Evolutionary conservation across 1,140 invertebrate species (phyloP).

Genomic region (Drosophila lini): DNA sequence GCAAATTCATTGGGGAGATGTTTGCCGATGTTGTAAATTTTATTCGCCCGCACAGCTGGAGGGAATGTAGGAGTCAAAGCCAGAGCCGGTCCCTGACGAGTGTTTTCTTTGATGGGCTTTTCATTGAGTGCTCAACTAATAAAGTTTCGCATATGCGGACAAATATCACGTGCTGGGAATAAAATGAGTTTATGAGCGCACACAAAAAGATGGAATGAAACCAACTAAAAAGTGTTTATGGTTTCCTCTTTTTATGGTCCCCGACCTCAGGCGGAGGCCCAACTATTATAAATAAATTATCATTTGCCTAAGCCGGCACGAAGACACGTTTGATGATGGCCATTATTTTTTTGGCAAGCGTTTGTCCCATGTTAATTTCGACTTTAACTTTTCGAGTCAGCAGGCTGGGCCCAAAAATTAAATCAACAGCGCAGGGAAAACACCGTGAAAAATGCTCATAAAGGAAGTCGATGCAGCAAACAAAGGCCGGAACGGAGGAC

Average conservation of each 20-base stretch:
- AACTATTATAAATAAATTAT: conserved; percentile 73
- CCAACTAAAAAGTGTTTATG: conserved; percentile 63
- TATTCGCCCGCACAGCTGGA: conserved; percentile 38
- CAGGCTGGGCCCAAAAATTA: conserved; percentile 44
- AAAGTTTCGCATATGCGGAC: conserved; percentile 54
- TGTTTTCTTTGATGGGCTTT: conserved; percentile 53
- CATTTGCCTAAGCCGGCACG: conserved; percentile 47
- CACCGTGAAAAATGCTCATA: conserved; percentile 33
- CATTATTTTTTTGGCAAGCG: conserved; percentile 30
- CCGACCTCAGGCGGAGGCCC: conserved; percentile 6
- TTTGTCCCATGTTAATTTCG: conserved; percentile 36
- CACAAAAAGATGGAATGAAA: conserved; percentile 42
- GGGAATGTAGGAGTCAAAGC: background rate
- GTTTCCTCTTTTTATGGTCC: conserved; percentile 45
- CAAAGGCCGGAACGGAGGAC: conserved; percentile 41
- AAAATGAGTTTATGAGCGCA: conserved; percentile 66
- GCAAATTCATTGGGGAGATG: conserved; percentile 37
- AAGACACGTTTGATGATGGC: conserved; percentile 40
- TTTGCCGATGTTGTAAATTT: conserved; percentile 37
- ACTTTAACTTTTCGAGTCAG: conserved; percentile 17
- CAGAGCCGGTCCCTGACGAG: conserved; percentile 8
- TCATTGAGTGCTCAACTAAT: conserved; percentile 68
- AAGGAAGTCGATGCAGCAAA: conserved; percentile 27
- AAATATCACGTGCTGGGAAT: conserved; percentile 65
- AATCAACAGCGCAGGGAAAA: conserved; percentile 56